phyloP scores from a whole-genome alignment of 2,113 vertebrate genomes.

The Anhinga anhinga region DNA sequence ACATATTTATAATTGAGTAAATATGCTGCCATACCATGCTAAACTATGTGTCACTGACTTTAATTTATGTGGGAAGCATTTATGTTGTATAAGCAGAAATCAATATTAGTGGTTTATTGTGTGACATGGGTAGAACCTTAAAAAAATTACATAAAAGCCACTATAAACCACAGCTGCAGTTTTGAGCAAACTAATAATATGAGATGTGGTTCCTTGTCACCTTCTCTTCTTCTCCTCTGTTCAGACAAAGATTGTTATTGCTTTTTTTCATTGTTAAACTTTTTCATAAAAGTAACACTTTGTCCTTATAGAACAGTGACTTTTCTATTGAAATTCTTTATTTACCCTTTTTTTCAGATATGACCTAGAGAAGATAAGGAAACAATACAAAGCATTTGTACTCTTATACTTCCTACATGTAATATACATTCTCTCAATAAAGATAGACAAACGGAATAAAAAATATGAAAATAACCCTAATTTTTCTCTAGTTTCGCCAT shows the following conservation, averaged over 20 bases:
- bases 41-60: background rate
- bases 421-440: background rate
- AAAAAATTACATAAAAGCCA: background rate
- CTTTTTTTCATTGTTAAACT: background rate
- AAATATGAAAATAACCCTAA: background rate
- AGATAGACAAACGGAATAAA: background rate
- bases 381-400: background rate
- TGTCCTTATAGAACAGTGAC: background rate
- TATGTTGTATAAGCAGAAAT: background rate
- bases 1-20: background rate
- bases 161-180: background rate
- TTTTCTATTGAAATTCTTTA: background rate
- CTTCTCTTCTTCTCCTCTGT: background rate
- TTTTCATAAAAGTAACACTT: background rate
- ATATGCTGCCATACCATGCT: background rate
- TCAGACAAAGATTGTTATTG: background rate
- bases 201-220: background rate
- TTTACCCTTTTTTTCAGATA: background rate
- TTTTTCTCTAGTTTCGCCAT: background rate
- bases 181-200: background rate
- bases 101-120: background rate
- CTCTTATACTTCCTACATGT: accelerated
- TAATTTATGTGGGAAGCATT: background rate
- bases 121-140: background rate
- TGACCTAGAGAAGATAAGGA: background rate